Percentiles rank a stretch among this genome's conserved stretches.
phyloP scores from a whole-genome alignment of 2,113 vertebrate species.

The Mirza zaza region DNA sequence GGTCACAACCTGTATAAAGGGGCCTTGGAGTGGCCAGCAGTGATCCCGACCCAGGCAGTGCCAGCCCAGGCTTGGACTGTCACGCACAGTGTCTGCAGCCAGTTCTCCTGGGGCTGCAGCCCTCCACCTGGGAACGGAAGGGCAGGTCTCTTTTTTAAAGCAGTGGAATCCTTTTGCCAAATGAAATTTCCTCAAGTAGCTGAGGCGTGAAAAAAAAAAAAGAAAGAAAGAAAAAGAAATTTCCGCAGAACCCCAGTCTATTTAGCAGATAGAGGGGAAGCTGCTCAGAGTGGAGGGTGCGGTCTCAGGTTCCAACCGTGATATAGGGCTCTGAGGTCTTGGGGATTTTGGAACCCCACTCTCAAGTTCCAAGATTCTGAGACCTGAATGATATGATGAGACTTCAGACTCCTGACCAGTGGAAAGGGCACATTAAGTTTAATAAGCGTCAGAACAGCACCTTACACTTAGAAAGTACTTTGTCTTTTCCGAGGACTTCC shows the following conservation, averaged over 20 bases:
- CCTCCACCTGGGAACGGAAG: neutral
- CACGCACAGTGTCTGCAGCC: rapidly evolving
- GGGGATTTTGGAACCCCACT: neutral
- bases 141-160: neutral
- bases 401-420: neutral
- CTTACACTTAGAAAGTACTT: neutral
- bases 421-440: neutral
- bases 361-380: neutral
- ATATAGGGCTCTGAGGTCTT: neutral
- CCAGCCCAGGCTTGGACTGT: neutral
- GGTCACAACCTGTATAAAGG: neutral
- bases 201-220: too few species aligned
- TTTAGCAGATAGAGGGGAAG: neutral
- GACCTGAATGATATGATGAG: neutral
- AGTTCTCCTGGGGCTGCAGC: neutral
- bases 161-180: neutral
- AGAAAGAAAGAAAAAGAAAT: neutral
- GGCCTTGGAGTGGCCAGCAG: neutral
- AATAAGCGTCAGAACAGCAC: neutral
- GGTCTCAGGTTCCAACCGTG: neutral
- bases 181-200: neutral
- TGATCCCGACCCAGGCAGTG: neutral
- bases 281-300: neutral
- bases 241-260: neutral
- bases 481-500: constrained; percentile 22